Percentiles rank a stretch among this genome's conserved stretches.
Evolutionary conservation across 2,797 vertebrate genomes (phyloP).

Genomic region (Ctenochaetus hawaiiensis): DNA sequence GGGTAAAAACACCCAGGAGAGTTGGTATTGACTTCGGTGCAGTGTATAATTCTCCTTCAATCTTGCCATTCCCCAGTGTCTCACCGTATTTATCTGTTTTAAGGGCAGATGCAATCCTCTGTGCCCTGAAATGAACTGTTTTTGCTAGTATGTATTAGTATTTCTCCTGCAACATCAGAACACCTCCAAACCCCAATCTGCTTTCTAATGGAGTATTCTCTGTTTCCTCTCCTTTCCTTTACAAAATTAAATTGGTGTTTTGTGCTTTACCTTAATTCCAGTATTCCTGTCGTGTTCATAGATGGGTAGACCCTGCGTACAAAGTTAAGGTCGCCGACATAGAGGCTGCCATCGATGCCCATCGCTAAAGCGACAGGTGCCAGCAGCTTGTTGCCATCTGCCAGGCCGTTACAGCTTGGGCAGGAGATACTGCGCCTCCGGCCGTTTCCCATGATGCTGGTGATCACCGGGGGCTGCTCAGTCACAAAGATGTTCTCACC

Average conservation of each 20-base stretch:
- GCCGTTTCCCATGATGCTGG: conserved; percentile 97
- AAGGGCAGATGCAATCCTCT: conserved; percentile 21
- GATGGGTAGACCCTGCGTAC: conserved; percentile 96
- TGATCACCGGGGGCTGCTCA: conserved; percentile 97
- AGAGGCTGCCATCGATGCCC: conserved; percentile 96
- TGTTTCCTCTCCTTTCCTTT: background rate
- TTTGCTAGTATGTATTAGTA: conserved; percentile 12
- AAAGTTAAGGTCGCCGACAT: conserved; percentile 98
- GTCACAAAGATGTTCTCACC: conserved; percentile 98
- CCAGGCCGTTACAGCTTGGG: conserved; percentile 98
- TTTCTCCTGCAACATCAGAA: conserved; percentile 19
- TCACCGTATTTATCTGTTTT: conserved; percentile 47
- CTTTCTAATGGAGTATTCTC: conserved; percentile 21
- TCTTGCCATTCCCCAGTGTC: conserved; percentile 43
- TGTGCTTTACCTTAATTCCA: conserved; percentile 92
- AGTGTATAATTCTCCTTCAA: conserved; percentile 45
- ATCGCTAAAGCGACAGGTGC: conserved; percentile 96
- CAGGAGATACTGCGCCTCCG: conserved; percentile 97
- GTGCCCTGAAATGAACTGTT: conserved; percentile 32
- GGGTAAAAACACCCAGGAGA: conserved; percentile 71
- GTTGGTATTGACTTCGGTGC: conserved; percentile 39
- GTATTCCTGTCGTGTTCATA: conserved; percentile 96
- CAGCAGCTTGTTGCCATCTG: conserved; percentile 97
- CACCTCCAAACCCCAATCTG: conserved; percentile 24
- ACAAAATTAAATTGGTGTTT: background rate